These are phyloP conservation scores for Tachysurus vachellii DNA, from an alignment of 2,113 vertebrate species.

Conservation along the genomic window DNA sequence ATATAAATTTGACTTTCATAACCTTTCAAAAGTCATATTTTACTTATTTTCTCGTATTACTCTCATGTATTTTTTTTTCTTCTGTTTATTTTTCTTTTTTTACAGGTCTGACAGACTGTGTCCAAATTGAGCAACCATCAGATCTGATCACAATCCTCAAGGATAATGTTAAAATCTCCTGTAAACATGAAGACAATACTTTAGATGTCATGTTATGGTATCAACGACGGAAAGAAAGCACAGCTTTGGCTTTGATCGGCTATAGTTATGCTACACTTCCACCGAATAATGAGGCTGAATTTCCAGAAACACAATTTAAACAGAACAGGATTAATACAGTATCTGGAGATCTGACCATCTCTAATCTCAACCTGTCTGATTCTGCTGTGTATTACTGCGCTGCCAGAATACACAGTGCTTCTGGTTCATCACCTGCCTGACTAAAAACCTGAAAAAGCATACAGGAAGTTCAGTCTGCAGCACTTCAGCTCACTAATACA, in stretches of 20 bases:
- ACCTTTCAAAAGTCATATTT: neutral
- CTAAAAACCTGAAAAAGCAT: conserved; percentile 28
- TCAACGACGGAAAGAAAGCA: conserved; percentile 12
- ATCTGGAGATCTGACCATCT: conserved; percentile 57
- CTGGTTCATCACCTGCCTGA: conserved; percentile 25
- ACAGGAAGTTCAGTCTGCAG: conserved; percentile 24
- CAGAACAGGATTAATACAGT: neutral
- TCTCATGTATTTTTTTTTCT: neutral
- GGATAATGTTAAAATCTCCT: conserved; percentile 14
- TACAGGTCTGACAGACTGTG: conserved; percentile 46
- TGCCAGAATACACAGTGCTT: conserved; percentile 54
- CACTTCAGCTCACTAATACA: neutral
- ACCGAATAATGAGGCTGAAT: conserved; percentile 23
- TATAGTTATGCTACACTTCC: conserved; percentile 5
- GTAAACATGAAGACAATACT: conserved; percentile 40
- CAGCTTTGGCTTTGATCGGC: conserved; percentile 39
- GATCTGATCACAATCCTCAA: neutral
- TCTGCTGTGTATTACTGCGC: conserved; percentile 69
- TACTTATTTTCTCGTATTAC: neutral
- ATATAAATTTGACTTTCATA: neutral
- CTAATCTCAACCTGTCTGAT: conserved; percentile 29
- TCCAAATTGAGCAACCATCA: conserved; percentile 37
- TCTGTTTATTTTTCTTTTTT: neutral
- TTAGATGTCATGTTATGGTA: conserved; percentile 52
- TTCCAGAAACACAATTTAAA: neutral